Conservation (phyloP, 2,888 invertebrate genomes). For the Lordiphosa andalusiaca region DNA sequence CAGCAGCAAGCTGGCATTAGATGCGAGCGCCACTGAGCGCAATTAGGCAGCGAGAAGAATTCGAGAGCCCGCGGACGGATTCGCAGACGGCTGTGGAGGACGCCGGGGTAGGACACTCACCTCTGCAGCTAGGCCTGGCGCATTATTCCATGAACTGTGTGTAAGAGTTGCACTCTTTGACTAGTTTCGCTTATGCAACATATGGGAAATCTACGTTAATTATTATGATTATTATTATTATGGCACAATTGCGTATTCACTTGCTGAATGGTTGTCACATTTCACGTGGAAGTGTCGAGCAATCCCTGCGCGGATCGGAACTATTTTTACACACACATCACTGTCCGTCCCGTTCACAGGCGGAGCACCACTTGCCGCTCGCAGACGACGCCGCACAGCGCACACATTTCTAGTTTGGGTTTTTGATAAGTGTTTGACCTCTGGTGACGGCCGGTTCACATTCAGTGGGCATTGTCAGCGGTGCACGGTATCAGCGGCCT, state of each 20-base stretch:
- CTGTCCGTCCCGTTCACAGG: too few species aligned
- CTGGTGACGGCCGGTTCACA: constrained; percentile 39
- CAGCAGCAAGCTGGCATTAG: neutral
- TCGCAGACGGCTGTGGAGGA: neutral
- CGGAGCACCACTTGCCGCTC: neutral
- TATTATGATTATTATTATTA: constrained; percentile 21
- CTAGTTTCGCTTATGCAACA: constrained; percentile 29
- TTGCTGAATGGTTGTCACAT: constrained; percentile 38
- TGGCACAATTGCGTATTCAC: constrained; percentile 44
- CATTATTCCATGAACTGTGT: constrained; percentile 24
- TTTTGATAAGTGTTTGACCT: constrained; percentile 54
- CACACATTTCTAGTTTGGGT: constrained; percentile 1
- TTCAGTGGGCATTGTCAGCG: constrained; percentile 25
- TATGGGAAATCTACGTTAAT: constrained; percentile 7
- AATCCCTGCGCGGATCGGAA: constrained; percentile 3
- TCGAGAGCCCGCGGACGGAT: neutral
- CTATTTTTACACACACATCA: constrained; percentile 7
- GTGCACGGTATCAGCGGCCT: too few species aligned
- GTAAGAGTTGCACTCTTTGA: constrained; percentile 27
- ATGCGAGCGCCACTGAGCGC: constrained; percentile 15
- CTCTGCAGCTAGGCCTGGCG: constrained; percentile 22
- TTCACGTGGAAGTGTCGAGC: constrained; percentile 17
- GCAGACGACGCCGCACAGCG: neutral
- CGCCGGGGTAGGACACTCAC: constrained; percentile 22
- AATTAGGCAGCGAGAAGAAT: constrained; percentile 8